phyloP scores from a whole-genome alignment of 2,113 vertebrate species.

The Cochlearius cochlearius region DNA sequence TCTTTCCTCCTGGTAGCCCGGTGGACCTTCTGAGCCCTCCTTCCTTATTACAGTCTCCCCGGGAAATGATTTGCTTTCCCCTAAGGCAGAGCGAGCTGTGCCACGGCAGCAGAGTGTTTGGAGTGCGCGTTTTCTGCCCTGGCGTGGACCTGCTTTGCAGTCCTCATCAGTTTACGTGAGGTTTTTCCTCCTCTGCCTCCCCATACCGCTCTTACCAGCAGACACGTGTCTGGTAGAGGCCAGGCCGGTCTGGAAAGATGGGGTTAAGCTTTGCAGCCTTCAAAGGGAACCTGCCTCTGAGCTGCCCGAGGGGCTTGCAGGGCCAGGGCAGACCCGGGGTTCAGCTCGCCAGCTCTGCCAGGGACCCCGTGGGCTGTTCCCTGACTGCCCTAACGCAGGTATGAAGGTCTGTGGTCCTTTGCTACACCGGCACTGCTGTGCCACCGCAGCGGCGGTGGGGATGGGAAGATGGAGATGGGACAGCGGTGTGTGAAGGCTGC shows the following conservation, averaged over 20 bases:
- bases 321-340: background rate
- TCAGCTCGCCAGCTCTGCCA: background rate
- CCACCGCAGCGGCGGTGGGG: no score
- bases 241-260: background rate
- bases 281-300: background rate
- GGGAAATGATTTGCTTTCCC: background rate
- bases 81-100: background rate
- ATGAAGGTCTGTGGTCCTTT: background rate
- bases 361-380: background rate
- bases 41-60: background rate
- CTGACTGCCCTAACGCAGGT: accelerated
- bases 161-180: background rate
- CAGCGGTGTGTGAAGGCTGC: background rate
- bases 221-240: background rate
- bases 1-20: background rate
- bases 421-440: background rate
- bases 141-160: background rate
- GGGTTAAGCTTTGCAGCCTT: background rate
- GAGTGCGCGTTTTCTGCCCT: background rate
- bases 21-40: background rate
- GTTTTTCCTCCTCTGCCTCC: background rate
- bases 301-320: background rate
- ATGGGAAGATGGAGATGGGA: background rate
- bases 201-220: background rate
- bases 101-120: background rate